These are phyloP conservation scores for Bemisia tabaci DNA, from an alignment of 1,140 invertebrate species.

Conservation along the genomic window DNA sequence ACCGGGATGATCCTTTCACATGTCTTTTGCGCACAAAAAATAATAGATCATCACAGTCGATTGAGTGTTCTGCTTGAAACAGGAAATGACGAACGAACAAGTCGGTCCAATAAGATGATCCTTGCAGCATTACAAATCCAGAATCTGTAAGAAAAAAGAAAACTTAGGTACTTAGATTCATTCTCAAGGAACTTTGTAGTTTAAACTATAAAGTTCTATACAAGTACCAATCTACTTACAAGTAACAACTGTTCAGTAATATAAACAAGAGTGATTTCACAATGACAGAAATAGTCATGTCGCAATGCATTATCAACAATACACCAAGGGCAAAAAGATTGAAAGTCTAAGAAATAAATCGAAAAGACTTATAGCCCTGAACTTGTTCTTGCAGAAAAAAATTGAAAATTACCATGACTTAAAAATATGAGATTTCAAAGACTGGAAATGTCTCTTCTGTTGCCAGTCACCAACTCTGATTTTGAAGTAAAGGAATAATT, in stretches of 20 bases:
- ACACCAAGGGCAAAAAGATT: too few species aligned
- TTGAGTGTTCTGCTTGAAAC: slow-evolving; percentile 68
- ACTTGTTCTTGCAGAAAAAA: too few species aligned
- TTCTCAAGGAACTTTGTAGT: background rate
- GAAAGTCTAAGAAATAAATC: too few species aligned
- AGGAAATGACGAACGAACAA: slow-evolving; percentile 89
- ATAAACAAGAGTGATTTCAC: too few species aligned
- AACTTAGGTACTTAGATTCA: slow-evolving; percentile 1
- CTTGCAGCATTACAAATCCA: slow-evolving; percentile 78
- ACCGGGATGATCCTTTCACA: slow-evolving; percentile 67
- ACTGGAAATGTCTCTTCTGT: too few species aligned
- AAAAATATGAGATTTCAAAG: too few species aligned
- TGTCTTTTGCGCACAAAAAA: slow-evolving; percentile 91
- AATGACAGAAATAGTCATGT: too few species aligned
- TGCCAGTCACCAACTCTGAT: too few species aligned
- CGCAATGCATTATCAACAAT: too few species aligned
- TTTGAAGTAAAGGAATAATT: too few species aligned
- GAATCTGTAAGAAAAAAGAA: slow-evolving; percentile 51
- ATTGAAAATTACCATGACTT: too few species aligned
- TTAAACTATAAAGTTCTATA: slow-evolving; percentile 5
- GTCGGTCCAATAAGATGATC: slow-evolving; percentile 91
- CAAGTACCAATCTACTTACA: slow-evolving; percentile 3
- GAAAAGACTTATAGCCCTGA: too few species aligned
- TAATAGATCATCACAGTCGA: slow-evolving; percentile 84
- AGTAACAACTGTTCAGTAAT: background rate